Evolutionary conservation across 1,140 invertebrate genomes (phyloP).

Genomic region (Delia radicum): DNA sequence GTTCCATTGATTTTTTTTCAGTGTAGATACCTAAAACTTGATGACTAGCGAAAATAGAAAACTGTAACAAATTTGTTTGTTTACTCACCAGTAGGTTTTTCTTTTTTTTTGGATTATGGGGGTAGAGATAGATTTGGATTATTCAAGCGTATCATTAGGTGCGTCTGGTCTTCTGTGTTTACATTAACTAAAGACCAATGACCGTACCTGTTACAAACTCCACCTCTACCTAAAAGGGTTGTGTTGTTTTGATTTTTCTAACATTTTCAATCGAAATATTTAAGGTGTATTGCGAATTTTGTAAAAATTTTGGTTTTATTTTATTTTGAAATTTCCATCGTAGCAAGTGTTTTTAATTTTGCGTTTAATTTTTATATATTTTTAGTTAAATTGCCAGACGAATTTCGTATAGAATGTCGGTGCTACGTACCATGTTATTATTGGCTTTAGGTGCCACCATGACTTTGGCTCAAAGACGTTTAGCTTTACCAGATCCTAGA

Average conservation of each 20-base stretch:
- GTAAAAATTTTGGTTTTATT: not conserved
- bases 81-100: not conserved
- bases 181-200: not conserved
- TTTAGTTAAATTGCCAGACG: slow-evolving; percentile 11
- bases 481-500: slow-evolving; percentile 83
- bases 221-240: not conserved
- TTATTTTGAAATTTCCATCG: slow-evolving; percentile 3
- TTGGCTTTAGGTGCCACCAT: slow-evolving; percentile 67
- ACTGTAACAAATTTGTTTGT: not conserved
- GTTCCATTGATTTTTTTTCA: no score
- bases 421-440: slow-evolving; percentile 58
- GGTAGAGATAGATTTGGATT: not conserved
- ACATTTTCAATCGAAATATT: no score
- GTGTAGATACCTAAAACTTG: not conserved
- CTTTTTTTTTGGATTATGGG: no score
- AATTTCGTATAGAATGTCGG: slow-evolving; percentile 35
- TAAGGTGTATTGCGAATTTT: not conserved
- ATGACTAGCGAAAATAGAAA: not conserved
- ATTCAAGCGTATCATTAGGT: not conserved
- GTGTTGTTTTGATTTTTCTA: no score
- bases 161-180: not conserved
- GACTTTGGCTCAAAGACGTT: slow-evolving; percentile 74
- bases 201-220: not conserved
- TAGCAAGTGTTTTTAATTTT: slow-evolving; percentile 14
- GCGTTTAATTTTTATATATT: slow-evolving; percentile 16